phyloP scores from a whole-genome alignment of 2,113 vertebrate species.

The Asarcornis scutulata region DNA sequence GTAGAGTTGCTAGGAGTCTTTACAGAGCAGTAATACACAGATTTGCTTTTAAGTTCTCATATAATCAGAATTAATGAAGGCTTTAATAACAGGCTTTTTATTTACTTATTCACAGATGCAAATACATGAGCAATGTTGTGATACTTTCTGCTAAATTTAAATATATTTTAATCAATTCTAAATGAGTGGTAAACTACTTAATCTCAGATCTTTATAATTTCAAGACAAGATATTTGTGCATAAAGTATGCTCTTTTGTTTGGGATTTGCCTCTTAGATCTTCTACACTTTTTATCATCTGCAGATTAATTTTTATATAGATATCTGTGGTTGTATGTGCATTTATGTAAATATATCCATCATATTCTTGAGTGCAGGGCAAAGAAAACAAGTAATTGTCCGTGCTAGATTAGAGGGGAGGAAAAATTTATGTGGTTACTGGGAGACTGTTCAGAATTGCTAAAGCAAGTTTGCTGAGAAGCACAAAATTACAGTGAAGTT shows the following conservation, averaged over 20 bases:
- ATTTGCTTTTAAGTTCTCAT: constrained; percentile 73
- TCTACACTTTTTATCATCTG: constrained; percentile 55
- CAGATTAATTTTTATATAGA: constrained; percentile 50
- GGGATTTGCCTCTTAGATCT: constrained; percentile 61
- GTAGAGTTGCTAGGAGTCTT: constrained; percentile 61
- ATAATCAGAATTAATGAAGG: constrained; percentile 75
- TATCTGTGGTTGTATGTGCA: neutral
- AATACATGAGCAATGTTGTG: constrained; percentile 64
- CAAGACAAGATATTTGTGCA: constrained; percentile 64
- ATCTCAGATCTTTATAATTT: constrained; percentile 71
- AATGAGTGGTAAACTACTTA: constrained; percentile 70
- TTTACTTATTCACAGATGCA: constrained; percentile 72
- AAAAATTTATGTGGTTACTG: neutral
- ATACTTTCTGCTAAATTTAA: constrained; percentile 70
- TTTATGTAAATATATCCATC: constrained; percentile 60
- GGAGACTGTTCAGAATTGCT: constrained; percentile 12
- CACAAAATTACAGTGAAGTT: neutral
- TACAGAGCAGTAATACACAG: constrained; percentile 66
- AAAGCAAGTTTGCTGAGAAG: neutral
- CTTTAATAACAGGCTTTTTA: constrained; percentile 74
- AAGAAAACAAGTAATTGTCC: constrained; percentile 53
- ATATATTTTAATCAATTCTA: constrained; percentile 71
- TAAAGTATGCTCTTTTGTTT: constrained; percentile 66
- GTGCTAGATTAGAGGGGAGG: neutral
- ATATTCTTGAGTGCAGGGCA: constrained; percentile 48